Base-by-base conservation (phyloP, 2,888 invertebrate genomes). In the Philaethria dido region DNA sequence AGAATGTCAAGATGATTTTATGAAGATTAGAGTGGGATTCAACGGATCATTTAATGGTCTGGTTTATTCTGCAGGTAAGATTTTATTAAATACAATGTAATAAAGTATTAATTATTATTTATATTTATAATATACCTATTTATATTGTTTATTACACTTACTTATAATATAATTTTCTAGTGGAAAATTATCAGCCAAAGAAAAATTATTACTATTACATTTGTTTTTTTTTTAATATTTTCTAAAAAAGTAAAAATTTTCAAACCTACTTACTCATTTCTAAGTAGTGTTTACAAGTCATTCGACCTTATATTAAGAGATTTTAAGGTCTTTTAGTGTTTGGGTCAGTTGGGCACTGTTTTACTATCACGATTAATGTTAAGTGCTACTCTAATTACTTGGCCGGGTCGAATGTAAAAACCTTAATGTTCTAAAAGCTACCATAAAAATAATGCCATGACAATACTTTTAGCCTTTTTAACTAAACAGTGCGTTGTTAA, bases 1-100 rank as follows among this genome's bases (percentile, higher is more conserved):
- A 0, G 98, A 98, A 86, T 98, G 98, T 78, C 98, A 98, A 86
- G 98, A 98, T 82, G 98, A 98, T 86, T 98, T 97, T 85, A 98
- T 98, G 98, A 98, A 98, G 88, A 98, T 98, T 69, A 93, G 97
- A 71, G 96, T 98, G 54, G 97, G 97, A 2, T 98, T 98, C 87
- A 98, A 98, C 86, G 98, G 98, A 18, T 96, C 97, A 0, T 98
- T 98, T 80, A 94, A 94, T 22, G 98, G 98, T 50, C 92, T 98
- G 50, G 95, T 98, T 29, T 98, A 98, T 88, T 98, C 98, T 0
- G 97, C 98, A 81, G 97, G 96, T 96, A 88, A 92, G 81, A n/a
- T 39, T 16, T 16, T 57, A 36, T 72, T 50, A 39, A 44, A 52
- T 48, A 33, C 9, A 33, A 4, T 29, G n/a, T n/a, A n/a, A n/a